phyloP scores from a whole-genome alignment of 2,888 invertebrate species.

The Nephrotoma guestfalica region DNA sequence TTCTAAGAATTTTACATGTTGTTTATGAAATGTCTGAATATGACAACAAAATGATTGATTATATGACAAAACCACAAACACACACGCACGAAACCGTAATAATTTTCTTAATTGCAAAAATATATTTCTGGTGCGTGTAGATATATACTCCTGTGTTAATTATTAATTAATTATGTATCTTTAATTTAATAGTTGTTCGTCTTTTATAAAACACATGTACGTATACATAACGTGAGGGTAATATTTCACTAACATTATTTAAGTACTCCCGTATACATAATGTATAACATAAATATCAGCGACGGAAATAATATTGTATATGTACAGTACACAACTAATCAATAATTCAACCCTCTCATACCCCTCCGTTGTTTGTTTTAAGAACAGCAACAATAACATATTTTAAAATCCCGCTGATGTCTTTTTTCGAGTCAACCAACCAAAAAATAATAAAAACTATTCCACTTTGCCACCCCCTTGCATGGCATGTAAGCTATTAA shows the following conservation, averaged over 20 bases:
- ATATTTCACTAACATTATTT: background rate
- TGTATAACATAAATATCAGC: background rate
- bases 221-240: background rate
- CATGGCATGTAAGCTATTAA: background rate
- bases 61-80: background rate
- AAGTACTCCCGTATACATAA: background rate
- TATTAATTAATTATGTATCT: background rate
- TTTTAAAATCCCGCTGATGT: background rate
- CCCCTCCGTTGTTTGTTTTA: background rate
- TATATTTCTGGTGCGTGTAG: background rate
- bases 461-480: background rate
- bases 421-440: background rate
- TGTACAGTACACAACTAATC: background rate
- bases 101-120: background rate
- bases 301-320: background rate
- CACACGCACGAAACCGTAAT: background rate
- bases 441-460: background rate
- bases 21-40: background rate
- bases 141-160: background rate
- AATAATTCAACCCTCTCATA: background rate
- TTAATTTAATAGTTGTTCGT: background rate
- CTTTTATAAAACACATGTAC: background rate
- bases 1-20: background rate
- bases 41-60: background rate
- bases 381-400: background rate